These are phyloP conservation scores for Biston stratarius DNA, from an alignment of 2,888 invertebrate genomes.

Conservation along the genomic window DNA sequence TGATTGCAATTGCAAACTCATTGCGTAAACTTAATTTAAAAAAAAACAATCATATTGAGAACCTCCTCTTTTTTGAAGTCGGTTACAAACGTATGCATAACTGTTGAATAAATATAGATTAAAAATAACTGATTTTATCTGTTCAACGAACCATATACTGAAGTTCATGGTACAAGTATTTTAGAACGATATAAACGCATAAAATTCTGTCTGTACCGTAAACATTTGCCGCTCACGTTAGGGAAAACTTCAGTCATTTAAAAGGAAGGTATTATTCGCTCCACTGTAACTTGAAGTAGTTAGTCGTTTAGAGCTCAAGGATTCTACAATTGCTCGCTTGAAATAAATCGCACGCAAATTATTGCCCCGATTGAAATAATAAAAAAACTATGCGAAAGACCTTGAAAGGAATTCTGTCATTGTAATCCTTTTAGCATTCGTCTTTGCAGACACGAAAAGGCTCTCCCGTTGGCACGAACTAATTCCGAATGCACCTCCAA, in stretches of 20 bases:
- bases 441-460: slow-evolving; percentile 82
- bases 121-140: slow-evolving; percentile 41
- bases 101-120: slow-evolving; percentile 16
- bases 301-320: slow-evolving; percentile 45
- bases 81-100: too few relatives aligned
- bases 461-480: slow-evolving; percentile 78
- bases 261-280: slow-evolving; percentile 61
- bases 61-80: too few relatives aligned
- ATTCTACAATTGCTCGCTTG: slow-evolving; percentile 32
- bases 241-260: slow-evolving; percentile 63
- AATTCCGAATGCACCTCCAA: slow-evolving; percentile 86
- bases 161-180: slow-evolving; percentile 42
- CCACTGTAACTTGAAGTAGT: slow-evolving; percentile 56
- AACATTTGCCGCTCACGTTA: slow-evolving; percentile 59
- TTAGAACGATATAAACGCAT: slow-evolving; percentile 51
- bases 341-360: slow-evolving; percentile 24
- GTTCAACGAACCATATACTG: slow-evolving; percentile 42
- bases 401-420: slow-evolving; percentile 59
- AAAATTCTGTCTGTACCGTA: slow-evolving; percentile 59
- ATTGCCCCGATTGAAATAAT: slow-evolving; percentile 39
- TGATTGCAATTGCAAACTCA: too few relatives aligned
- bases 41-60: too few relatives aligned
- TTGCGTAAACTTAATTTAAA: too few relatives aligned
- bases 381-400: slow-evolving; percentile 39
- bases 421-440: slow-evolving; percentile 84